Conservation (phyloP, 1,140 invertebrate genomes). For the Anastrepha ludens region DNA sequence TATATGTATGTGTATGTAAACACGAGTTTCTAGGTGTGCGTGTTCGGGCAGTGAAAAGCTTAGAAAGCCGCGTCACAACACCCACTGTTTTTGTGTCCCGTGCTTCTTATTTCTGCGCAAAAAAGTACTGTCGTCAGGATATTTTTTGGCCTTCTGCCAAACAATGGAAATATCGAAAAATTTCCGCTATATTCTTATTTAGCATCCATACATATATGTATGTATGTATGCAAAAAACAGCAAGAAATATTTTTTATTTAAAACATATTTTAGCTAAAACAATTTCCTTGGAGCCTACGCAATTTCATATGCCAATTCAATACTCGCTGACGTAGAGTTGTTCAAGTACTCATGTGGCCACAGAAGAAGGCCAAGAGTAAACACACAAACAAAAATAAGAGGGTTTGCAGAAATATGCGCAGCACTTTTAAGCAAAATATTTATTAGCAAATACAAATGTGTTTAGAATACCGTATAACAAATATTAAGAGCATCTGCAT, state of each 20-base stretch:
- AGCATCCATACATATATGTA: no score
- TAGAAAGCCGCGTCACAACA: conserved; percentile 2
- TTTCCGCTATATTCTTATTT: conserved; percentile 10
- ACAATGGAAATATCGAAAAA: background rate
- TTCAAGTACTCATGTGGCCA: background rate
- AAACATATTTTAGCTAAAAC: conserved; percentile 26
- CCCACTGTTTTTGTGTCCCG: background rate
- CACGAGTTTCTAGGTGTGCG: background rate
- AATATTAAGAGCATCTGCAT: background rate
- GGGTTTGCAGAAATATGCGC: background rate
- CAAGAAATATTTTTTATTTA: background rate
- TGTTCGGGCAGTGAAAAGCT: background rate
- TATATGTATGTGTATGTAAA: background rate
- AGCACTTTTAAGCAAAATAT: conserved; percentile 3
- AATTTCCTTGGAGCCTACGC: background rate
- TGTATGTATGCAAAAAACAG: background rate
- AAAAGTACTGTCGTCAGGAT: background rate
- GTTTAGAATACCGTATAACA: background rate
- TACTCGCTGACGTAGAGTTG: background rate
- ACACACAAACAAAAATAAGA: no score
- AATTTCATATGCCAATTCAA: background rate
- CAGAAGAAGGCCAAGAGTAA: no score
- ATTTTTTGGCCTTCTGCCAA: background rate
- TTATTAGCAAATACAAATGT: background rate
- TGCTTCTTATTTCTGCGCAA: background rate